Conservation (phyloP, 2,113 vertebrate species). For the Heliornis fulica region DNA sequence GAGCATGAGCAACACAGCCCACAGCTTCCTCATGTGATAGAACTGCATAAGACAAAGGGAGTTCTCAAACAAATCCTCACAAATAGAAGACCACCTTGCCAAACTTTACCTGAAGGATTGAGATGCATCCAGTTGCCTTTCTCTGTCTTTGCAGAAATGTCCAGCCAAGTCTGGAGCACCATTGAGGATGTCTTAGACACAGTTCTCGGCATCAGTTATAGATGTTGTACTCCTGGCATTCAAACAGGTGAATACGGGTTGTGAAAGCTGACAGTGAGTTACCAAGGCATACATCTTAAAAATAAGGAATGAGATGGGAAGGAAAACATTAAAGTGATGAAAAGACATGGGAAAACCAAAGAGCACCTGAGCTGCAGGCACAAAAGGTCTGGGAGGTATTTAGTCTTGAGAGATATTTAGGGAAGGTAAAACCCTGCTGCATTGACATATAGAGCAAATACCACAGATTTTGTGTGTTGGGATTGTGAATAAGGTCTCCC, state of each 20-base stretch:
- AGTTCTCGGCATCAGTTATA: neutral
- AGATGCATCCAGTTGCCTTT: neutral
- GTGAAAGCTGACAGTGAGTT: neutral
- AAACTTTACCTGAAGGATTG: neutral
- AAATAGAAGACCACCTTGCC: neutral
- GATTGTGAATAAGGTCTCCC: neutral
- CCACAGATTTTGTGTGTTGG: neutral
- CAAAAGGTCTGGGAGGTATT: neutral
- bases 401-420: neutral
- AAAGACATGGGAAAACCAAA: neutral
- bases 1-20: neutral
- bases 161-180: neutral
- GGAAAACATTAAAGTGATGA: neutral
- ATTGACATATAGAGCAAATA: neutral
- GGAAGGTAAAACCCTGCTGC: neutral
- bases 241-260: neutral
- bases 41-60: neutral
- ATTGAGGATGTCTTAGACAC: neutral
- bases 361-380: neutral
- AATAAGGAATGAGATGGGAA: neutral
- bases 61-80: neutral
- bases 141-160: neutral
- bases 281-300: neutral
- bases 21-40: neutral
- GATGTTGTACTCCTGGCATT: neutral